A percentile compares a stretch with the other conserved stretches of the same genome.
Conservation (phyloP, 2,113 vertebrate genomes). For the Phasianus colchicus region DNA sequence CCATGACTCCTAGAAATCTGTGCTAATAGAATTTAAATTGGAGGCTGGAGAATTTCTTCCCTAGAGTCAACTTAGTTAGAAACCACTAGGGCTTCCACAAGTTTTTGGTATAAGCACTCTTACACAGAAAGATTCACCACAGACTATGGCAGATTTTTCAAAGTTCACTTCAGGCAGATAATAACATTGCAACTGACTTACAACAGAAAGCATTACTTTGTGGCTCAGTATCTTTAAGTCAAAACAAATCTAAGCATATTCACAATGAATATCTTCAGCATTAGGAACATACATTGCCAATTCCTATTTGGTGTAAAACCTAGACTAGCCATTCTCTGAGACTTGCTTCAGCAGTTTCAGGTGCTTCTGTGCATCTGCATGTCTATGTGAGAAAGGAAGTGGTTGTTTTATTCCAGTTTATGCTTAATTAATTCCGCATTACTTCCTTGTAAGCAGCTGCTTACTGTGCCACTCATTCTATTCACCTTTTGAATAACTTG, state of each 20-base stretch:
- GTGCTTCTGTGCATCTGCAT: no score
- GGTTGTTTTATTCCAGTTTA: not conserved
- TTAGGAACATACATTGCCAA: not conserved
- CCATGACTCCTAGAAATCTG: not conserved
- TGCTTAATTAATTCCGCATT: not conserved
- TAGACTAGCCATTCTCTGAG: not conserved
- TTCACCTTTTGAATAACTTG: not conserved
- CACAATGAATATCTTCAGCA: not conserved
- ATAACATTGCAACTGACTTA: not conserved
- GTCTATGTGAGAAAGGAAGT: not conserved
- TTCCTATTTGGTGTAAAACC: not conserved
- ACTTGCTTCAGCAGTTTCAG: not conserved
- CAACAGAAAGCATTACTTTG: not conserved
- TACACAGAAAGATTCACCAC: not conserved
- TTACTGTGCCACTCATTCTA: not conserved
- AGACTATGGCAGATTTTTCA: not conserved
- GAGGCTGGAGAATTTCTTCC: not conserved
- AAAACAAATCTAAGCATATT: not conserved
- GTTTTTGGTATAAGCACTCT: not conserved
- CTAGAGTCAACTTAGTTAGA: not conserved
- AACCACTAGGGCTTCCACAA: fast-evolving
- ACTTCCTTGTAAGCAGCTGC: not conserved
- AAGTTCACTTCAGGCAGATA: not conserved
- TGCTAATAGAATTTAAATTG: not conserved
- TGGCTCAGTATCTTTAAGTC: not conserved